These are phyloP conservation scores for Peromyscus eremicus DNA, from an alignment of 2,797 vertebrate species.

Conservation along the genomic window DNA sequence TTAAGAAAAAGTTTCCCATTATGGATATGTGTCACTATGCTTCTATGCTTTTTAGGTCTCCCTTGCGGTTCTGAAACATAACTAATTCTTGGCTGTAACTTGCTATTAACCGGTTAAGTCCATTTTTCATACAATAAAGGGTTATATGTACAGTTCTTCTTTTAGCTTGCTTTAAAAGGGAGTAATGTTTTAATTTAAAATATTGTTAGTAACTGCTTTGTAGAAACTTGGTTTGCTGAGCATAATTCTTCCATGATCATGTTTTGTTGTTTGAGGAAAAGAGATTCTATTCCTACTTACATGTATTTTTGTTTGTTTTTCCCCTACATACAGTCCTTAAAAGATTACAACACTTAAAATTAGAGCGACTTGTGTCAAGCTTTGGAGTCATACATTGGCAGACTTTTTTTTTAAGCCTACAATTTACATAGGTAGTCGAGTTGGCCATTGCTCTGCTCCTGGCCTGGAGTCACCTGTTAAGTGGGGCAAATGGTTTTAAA, in stretches of 20 bases:
- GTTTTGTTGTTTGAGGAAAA: conserved; percentile 81
- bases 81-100: conserved; percentile 84
- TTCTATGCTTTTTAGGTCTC: conserved; percentile 88
- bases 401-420: conserved; percentile 84
- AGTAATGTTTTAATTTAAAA: conserved; percentile 90
- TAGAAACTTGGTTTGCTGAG: conserved; percentile 86
- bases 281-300: conserved; percentile 81
- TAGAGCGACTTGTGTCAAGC: conserved; percentile 87
- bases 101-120: conserved; percentile 81
- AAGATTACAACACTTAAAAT: conserved; percentile 87
- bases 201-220: conserved; percentile 85
- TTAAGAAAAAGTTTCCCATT: conserved; percentile 76
- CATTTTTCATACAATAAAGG: conserved; percentile 83
- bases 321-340: conserved; percentile 88
- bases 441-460: conserved; percentile 88
- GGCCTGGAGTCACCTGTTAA: conserved; percentile 89
- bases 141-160: conserved; percentile 87
- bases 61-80: conserved; percentile 85
- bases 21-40: conserved; percentile 85
- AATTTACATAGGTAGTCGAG: conserved; percentile 86
- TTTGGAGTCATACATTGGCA: conserved; percentile 86
- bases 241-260: conserved; percentile 78
- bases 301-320: conserved; percentile 71
- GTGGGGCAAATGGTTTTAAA: conserved; percentile 88
- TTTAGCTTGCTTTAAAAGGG: conserved; percentile 86